Evolutionary conservation across 2,888 invertebrate species (phyloP), one percentile per base, ranked within the genome.

Genomic region (Macrophya alboannulata): DNA sequence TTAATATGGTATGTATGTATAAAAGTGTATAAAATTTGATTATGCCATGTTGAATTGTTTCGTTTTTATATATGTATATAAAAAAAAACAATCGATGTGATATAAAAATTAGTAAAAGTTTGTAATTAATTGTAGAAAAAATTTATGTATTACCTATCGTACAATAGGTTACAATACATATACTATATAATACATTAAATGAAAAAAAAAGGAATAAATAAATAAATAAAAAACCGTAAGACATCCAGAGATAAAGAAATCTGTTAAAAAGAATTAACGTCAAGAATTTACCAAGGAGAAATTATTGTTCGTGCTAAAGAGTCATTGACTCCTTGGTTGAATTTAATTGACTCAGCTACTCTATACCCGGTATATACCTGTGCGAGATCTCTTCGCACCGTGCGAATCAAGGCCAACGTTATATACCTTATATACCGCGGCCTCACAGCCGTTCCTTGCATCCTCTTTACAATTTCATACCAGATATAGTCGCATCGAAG

Each of bases 261-360:
- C 10, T n/a, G 17, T 59, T 12, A 59, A 55, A 55, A 31, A 48
- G 8, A 81, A 25, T 59, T 62, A 25, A 25, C 62, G 31, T 10
- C 17, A 82, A 43, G 31, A 31, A 71, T 71, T 68, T 68, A 43
- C 51, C 45, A 45, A 83, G 83, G 89, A 87, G 88, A 89, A 89
- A 90, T 90, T 43, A 43, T 43, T 90, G 88, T 87, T 88, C 88
- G 88, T 86, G 87, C 87, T 86, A 81, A 87, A 86, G 89, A 91
- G 91, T 91, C 91, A 89, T 87, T 91, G 91, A 91, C 91, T 91
- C 88, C 86, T 87, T 90, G 90, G 90, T 91, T 90, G 90, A 89
- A 91, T 91, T 91, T 90, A 91, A 91, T 91, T 91, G 91, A 90
- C 89, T 88, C 85, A 55, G 81, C 25, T 55, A 87, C 59, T 77